Base-by-base conservation (phyloP, 1,140 invertebrate species). In the Plectrocnemia conspersa region DNA sequence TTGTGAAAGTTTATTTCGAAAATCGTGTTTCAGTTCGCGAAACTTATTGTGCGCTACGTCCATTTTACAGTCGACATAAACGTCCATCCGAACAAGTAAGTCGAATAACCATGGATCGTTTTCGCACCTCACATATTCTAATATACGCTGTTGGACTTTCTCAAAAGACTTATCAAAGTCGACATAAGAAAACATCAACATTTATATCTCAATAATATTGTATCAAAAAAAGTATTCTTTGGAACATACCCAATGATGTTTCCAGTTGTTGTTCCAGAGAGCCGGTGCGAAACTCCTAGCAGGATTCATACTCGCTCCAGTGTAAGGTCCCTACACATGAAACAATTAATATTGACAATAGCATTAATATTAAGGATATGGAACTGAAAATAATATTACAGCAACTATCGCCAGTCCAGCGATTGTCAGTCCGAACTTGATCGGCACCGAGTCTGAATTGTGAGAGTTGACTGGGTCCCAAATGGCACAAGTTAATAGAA, bases 241-340 rank as follows among this genome's bases (percentile, higher is more conserved):
- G n/a, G 64, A 69, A 52, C 58, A 77, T 73, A 91, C 78, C 89
- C 89, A 93, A 57, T 89, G 86, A 40, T 77, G 35, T 0, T 63
- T 54, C 81, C 88, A 93, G 35, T 75, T 68, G 1, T 76, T 77
- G 36, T 82, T 83, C 64, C 88, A 82, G 3, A 90, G 59, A 0
- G 86, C 88, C 0, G 89, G 88, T 1, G 78, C 88, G 35, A 92
- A 80, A 23, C 82, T 82, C 61, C 88, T 79, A 0, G 86, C 88
- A 0, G 89, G 88, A 64, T 92, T 92, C 83, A 91, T 82, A 62
- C 86, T 84, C 40, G 83, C 84, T 0, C 86, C 86, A 2, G 87
- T 88, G 58, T 79, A 83, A n/a, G 82, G 81, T n/a, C 79, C 80
- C 83, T 85, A 54, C 13, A 59, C 63, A n/a, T n/a, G n/a, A n/a